phyloP scores from a whole-genome alignment of 2,113 vertebrate species.

The Pelecanus crispus region DNA sequence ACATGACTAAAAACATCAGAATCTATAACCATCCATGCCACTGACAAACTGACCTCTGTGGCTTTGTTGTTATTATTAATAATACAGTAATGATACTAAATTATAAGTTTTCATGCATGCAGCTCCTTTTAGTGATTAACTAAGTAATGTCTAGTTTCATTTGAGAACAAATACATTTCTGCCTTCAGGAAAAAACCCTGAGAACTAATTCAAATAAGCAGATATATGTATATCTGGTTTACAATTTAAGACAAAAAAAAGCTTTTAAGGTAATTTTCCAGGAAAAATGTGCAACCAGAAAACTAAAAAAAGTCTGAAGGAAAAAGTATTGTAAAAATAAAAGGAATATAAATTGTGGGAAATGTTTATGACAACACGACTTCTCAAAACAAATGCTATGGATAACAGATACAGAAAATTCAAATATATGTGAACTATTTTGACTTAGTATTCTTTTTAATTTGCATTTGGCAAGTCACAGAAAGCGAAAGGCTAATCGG shows the following conservation, averaged over 20 bases:
- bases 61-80: neutral
- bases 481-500: slow-evolving; percentile 57
- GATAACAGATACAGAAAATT: neutral
- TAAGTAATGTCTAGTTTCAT: neutral
- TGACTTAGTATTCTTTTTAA: slow-evolving; percentile 26
- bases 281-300: neutral
- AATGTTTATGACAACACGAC: neutral
- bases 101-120: neutral
- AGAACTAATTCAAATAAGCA: neutral
- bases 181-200: neutral
- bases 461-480: slow-evolving; percentile 14
- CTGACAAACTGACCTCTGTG: neutral
- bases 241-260: neutral
- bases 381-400: neutral
- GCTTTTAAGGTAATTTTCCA: neutral
- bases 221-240: neutral
- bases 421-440: slow-evolving; percentile 37
- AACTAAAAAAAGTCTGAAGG: neutral
- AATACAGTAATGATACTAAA: neutral
- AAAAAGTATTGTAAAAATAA: neutral
- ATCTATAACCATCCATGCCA: neutral
- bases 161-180: neutral
- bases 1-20: neutral
- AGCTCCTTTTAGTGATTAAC: neutral
- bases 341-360: neutral